Evolutionary conservation across 2,888 invertebrate genomes (phyloP), one percentile per base, ranked within the genome.

Genomic region (Danaus chrysippus): DNA sequence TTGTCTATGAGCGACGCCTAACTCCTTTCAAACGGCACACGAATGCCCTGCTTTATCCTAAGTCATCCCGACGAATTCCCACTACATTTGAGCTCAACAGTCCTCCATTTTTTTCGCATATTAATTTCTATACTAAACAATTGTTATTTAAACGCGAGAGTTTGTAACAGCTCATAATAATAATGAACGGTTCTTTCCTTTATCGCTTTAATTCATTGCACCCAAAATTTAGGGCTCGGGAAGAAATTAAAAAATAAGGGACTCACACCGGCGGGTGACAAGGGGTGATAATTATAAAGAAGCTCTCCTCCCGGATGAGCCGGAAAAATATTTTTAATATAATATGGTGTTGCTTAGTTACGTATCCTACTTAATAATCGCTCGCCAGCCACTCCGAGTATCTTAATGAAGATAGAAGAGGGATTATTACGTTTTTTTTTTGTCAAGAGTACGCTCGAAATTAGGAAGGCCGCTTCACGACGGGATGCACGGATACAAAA

Each of bases 331-430:
- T 78, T 76, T 80, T 83, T 80, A 83, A 81, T 82, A 79, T 81
- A 83, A 83, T 83, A 82, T 81, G 79, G 78, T 82, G 83, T 82
- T 82, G 79, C 80, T 77, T 62, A 65, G 71, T 70, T 81, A 84
- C 82, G 83, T 86, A 86, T 87, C 84, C 76, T 73, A 70, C 75
- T 76, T 78, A 83, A 83, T 88, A 87, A 88, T 87, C 85, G 79
- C 81, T 73, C 75, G 71, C 76, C 76, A 83, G 84, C 83, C 83
- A 78, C 83, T 80, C 78, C 77, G 81, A 83, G 81, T 73, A 75
- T 80, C 82, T 82, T 87, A 87, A 88, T 86, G 84, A 87, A 87
- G 84, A 77, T 73, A 74, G 70, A 73, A 72, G 78, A 79, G 77
- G 78, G 82, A 83, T 87, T 83, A 83, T 84, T 78, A 74, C 72